phyloP scores from a whole-genome alignment of 2,888 invertebrate genomes.

The Sicus ferrugineus region DNA sequence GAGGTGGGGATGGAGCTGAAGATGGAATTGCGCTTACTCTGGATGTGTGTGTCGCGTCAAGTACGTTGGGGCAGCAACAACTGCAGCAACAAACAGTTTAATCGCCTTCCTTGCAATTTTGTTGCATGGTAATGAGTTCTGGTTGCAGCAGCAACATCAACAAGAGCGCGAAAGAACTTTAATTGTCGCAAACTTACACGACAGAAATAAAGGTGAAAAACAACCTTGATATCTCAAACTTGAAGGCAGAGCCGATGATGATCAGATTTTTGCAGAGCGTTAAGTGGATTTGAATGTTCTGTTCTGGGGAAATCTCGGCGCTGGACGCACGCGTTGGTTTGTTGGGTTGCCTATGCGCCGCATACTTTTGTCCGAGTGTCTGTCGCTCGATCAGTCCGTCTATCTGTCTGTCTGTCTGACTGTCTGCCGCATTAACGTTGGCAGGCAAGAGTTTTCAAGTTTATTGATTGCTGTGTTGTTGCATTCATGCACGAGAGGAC shows the following conservation, averaged over 20 bases:
- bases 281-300: conserved; percentile 55
- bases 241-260: neutral
- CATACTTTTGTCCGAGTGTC: too few relatives aligned
- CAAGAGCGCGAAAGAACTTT: too few relatives aligned
- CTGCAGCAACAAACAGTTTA: conserved; percentile 7
- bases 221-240: conserved; percentile 18
- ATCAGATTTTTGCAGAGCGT: conserved; percentile 6
- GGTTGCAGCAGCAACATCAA: too few relatives aligned
- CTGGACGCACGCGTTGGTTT: too few relatives aligned
- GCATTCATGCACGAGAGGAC: conserved; percentile 18
- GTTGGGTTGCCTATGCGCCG: too few relatives aligned
- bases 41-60: conserved; percentile 9
- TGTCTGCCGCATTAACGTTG: neutral
- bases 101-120: neutral
- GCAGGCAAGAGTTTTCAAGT: conserved; percentile 10
- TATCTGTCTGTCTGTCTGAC: neutral
- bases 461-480: conserved; percentile 17
- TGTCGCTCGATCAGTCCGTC: too few relatives aligned
- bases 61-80: neutral
- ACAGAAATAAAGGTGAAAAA: conserved; percentile 5
- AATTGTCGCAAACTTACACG: conserved; percentile 24
- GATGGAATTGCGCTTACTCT: conserved; percentile 18
- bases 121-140: neutral
- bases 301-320: too few relatives aligned
- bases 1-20: neutral